Conservation (phyloP, 2,888 invertebrate species). For the Cerceris rybyensis region DNA sequence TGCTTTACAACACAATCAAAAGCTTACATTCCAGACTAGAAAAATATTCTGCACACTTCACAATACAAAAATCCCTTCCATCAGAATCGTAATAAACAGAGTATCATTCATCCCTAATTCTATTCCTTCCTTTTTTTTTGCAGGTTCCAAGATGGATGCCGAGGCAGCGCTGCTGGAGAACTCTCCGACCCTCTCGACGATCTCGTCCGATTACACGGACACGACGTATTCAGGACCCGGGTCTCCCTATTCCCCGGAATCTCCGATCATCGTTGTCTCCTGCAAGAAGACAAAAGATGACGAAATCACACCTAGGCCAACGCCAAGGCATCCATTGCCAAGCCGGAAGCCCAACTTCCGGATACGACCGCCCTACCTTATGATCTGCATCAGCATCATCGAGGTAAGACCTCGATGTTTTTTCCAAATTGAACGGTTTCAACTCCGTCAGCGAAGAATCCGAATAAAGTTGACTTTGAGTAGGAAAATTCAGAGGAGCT, state of each 20-base stretch:
- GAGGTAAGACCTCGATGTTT: slow-evolving; percentile 69
- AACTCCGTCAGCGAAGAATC: no score
- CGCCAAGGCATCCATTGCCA: slow-evolving; percentile 68
- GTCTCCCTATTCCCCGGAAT: slow-evolving; percentile 70
- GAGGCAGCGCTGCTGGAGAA: slow-evolving; percentile 78
- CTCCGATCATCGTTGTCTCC: slow-evolving; percentile 68
- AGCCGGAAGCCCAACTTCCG: slow-evolving; percentile 77
- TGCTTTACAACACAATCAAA: no score
- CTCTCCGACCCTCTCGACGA: slow-evolving; percentile 79
- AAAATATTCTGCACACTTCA: no score
- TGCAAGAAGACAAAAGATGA: slow-evolving; percentile 71
- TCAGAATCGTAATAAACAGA: no score
- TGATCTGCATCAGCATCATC: slow-evolving; percentile 80
- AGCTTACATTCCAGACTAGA: no score
- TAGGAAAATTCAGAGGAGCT: no score
- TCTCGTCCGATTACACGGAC: slow-evolving; percentile 74
- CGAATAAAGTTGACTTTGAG: no score
- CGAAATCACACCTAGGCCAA: slow-evolving; percentile 73
- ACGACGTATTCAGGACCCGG: slow-evolving; percentile 71
- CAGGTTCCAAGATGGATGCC: slow-evolving; percentile 76
- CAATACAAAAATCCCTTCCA: no score
- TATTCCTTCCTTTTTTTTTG: slow-evolving; percentile 3
- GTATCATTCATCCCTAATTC: neutral
- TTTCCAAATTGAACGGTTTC: no score
- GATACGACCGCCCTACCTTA: slow-evolving; percentile 80